Evolutionary conservation across 2,888 invertebrate genomes (phyloP).

Genomic region (Leptinotarsa tumamoca): DNA sequence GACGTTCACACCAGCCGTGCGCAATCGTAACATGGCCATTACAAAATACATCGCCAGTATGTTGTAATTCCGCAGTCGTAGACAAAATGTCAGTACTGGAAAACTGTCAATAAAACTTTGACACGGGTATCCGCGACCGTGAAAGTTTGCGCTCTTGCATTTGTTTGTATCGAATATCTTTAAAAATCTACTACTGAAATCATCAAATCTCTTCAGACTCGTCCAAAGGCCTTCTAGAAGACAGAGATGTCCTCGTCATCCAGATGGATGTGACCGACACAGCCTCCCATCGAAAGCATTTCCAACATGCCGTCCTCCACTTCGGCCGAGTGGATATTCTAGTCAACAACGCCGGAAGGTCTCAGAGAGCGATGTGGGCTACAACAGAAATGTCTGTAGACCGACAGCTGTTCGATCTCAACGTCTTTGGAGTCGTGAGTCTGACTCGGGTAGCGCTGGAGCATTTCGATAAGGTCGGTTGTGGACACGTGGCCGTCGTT

Average conservation of each 20-base stretch:
- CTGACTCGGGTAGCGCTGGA: conserved; percentile 77
- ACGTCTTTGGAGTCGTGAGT: conserved; percentile 80
- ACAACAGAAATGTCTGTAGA: conserved; percentile 79
- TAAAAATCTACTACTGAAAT: no score
- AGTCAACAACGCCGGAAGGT: conserved; percentile 84
- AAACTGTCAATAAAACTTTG: no score
- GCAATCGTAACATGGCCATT: no score
- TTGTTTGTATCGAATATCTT: no score
- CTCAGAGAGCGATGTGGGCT: conserved; percentile 81
- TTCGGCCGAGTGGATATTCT: conserved; percentile 82
- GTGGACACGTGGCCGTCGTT: conserved; percentile 80
- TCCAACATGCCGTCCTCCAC: conserved; percentile 73
- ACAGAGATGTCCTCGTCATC: conserved; percentile 75
- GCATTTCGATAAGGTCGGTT: conserved; percentile 71
- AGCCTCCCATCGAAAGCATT: conserved; percentile 71
- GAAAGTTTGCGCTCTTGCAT: no score
- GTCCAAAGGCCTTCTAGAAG: conserved; percentile 66
- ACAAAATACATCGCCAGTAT: no score
- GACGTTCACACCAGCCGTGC: no score
- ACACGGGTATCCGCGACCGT: no score
- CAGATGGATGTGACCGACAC: conserved; percentile 76
- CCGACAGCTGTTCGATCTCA: conserved; percentile 79
- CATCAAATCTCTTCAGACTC: conserved; percentile 51
- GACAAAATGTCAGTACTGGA: no score
- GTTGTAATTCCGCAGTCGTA: no score